Evolutionary conservation across 2,888 invertebrate species (phyloP).

Genomic region (Clanis bilineata): DNA sequence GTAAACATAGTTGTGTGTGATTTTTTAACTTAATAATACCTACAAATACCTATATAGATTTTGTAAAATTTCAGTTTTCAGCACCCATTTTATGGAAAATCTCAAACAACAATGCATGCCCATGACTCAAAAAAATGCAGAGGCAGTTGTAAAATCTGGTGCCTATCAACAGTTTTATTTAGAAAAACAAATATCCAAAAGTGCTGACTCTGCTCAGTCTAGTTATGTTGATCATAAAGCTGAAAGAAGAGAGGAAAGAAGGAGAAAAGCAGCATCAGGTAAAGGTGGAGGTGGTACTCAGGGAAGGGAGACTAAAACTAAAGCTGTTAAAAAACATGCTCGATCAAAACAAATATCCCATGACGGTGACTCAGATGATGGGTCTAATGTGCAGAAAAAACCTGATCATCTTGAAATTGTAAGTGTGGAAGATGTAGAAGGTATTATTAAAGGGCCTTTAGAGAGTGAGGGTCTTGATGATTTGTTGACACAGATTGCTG

Average conservation of each 20-base stretch:
- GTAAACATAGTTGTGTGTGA: conserved; percentile 44
- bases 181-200: conserved; percentile 84
- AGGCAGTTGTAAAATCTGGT: conserved; percentile 86
- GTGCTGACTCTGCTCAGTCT: conserved; percentile 56
- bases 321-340: conserved; percentile 93
- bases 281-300: conserved; percentile 96
- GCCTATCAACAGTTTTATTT: conserved; percentile 88
- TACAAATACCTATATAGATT: no score
- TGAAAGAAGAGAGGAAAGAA: conserved; percentile 92
- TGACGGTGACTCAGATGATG: conserved; percentile 87
- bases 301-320: conserved; percentile 97
- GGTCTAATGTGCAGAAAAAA: conserved; percentile 64
- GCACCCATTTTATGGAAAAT: conserved; percentile 85
- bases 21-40: background rate
- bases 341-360: conserved; percentile 81
- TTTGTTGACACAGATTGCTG: conserved; percentile 86
- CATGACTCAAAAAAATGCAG: conserved; percentile 85
- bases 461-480: conserved; percentile 89
- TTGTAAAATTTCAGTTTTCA: conserved; percentile 73
- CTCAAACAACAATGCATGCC: conserved; percentile 86
- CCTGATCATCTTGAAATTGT: conserved; percentile 84
- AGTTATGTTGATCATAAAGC: conserved; percentile 77
- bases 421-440: conserved; percentile 85
- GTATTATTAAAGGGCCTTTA: conserved; percentile 81
- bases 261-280: conserved; percentile 92